Percentiles rank a stretch among this genome's conserved stretches.
These are phyloP conservation scores for Morone saxatilis DNA, from an alignment of 2,113 vertebrate genomes.

Conservation along the genomic window DNA sequence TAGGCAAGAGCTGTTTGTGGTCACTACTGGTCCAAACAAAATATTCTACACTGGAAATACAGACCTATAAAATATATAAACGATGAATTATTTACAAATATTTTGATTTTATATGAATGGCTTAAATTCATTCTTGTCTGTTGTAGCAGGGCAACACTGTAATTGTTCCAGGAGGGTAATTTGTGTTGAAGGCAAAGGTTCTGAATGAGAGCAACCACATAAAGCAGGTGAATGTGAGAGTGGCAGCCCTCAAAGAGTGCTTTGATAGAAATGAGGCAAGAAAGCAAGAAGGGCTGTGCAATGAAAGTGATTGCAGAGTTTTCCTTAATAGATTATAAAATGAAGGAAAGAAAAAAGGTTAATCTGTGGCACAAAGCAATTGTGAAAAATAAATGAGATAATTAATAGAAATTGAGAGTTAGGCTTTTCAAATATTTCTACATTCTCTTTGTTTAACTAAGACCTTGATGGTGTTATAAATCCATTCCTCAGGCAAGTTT, in stretches of 20 bases:
- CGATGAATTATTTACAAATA: not conserved
- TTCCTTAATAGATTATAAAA: constrained; percentile 69
- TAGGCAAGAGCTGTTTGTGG: not conserved
- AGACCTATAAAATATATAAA: not conserved
- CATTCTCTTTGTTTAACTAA: constrained; percentile 41
- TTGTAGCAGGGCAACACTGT: not conserved
- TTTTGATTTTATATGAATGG: not conserved
- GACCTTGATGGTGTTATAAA: constrained; percentile 19
- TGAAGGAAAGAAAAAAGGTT: constrained; percentile 63
- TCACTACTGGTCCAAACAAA: not conserved
- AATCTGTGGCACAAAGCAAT: constrained; percentile 62
- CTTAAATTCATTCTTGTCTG: not conserved
- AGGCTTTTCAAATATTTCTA: constrained; percentile 43
- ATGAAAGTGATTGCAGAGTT: constrained; percentile 57
- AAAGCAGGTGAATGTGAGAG: constrained; percentile 32
- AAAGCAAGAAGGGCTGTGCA: constrained; percentile 65
- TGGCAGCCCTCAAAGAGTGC: constrained; percentile 54
- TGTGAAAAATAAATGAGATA: constrained; percentile 64
- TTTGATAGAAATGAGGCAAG: constrained; percentile 67
- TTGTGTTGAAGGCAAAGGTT: not conserved
- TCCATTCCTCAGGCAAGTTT: constrained; percentile 23
- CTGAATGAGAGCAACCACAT: constrained; percentile 26
- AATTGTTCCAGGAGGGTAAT: constrained; percentile 1
- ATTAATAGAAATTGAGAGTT: constrained; percentile 56
- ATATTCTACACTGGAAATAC: not conserved